Conservation (phyloP, 1,140 invertebrate species). For the Ctenoplectra terminalis region DNA sequence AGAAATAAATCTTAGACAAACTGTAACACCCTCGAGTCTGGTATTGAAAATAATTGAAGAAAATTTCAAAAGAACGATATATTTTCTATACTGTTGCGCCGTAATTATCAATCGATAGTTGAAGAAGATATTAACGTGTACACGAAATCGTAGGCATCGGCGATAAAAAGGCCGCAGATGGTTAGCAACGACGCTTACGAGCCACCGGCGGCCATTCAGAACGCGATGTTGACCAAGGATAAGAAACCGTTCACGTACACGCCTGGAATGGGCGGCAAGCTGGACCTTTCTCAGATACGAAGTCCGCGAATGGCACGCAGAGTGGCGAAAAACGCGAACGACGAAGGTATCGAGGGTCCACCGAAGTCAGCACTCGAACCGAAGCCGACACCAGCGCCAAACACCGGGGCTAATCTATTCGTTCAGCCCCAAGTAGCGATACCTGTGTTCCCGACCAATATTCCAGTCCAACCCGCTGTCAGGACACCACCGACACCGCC, state of each 20-base stretch:
- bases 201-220: slow-evolving; percentile 94
- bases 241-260: slow-evolving; percentile 98
- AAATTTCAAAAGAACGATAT: too few species aligned
- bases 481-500: slow-evolving; percentile 69
- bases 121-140: too few species aligned
- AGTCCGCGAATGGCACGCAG: slow-evolving; percentile 94
- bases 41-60: accelerated
- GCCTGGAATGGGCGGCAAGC: slow-evolving; percentile 89
- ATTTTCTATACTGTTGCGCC: too few species aligned
- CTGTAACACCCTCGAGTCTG: not conserved
- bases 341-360: slow-evolving; percentile 81
- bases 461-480: slow-evolving; percentile 81
- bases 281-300: slow-evolving; percentile 94
- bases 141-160: slow-evolving; percentile 43
- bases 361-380: slow-evolving; percentile 76
- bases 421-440: slow-evolving; percentile 88
- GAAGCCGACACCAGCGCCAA: slow-evolving; percentile 79
- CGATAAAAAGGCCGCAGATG: slow-evolving; percentile 59
- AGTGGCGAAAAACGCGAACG: slow-evolving; percentile 87
- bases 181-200: slow-evolving; percentile 81
- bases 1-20: too few species aligned
- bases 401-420: slow-evolving; percentile 71
- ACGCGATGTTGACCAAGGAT: slow-evolving; percentile 97
- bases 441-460: slow-evolving; percentile 86
- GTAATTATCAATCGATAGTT: too few species aligned